Conservation (phyloP, 1,140 invertebrate genomes). For the Oryctes rhinoceros region DNA sequence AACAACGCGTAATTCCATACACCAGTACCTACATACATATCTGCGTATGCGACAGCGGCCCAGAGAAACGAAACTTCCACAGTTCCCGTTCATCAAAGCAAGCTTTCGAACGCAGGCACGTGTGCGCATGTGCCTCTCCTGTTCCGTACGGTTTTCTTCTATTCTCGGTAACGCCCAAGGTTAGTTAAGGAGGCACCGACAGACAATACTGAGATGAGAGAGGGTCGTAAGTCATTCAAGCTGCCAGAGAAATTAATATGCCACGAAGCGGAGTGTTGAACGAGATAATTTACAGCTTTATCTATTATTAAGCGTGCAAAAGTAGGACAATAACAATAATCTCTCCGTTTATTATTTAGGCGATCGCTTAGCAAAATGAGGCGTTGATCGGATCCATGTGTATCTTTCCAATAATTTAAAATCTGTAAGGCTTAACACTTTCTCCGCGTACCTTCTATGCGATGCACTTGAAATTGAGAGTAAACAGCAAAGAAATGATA, state of each 20-base stretch:
- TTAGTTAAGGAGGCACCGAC: not conserved
- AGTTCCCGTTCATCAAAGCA: constrained; percentile 3
- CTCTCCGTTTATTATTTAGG: not conserved
- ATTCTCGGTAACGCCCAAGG: not conserved
- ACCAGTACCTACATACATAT: constrained; percentile 10
- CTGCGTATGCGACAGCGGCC: not conserved
- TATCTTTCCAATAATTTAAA: no score
- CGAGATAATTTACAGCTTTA: constrained; percentile 14
- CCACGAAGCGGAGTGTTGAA: not conserved
- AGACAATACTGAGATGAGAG: not conserved
- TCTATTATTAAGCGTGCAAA: not conserved
- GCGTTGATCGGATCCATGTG: no score
- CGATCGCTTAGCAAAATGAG: not conserved
- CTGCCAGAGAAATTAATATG: not conserved
- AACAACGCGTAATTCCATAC: not conserved
- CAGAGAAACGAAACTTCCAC: not conserved
- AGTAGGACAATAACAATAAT: not conserved
- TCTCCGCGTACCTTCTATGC: no score
- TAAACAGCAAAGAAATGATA: no score
- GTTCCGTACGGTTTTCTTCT: not conserved
- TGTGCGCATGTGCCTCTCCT: not conserved
- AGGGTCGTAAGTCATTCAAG: not conserved
- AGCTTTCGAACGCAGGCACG: not conserved
- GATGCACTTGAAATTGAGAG: no score
- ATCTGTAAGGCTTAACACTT: no score